Percentiles rank a stretch among this genome's conserved stretches.
Evolutionary conservation across 1,140 invertebrate genomes (phyloP).

Genomic region (Cherax destructor): DNA sequence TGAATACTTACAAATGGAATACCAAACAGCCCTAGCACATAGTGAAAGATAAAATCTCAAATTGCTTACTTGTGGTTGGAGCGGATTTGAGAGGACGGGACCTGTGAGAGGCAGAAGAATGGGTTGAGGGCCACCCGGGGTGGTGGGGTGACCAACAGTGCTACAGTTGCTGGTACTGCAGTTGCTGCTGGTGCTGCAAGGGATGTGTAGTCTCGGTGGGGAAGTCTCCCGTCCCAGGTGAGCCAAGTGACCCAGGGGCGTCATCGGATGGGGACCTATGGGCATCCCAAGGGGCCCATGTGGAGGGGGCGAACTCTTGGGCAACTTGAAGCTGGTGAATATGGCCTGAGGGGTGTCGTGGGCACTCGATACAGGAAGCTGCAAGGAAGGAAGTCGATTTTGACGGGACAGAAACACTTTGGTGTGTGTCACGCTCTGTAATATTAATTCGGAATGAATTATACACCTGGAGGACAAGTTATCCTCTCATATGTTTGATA

Average conservation of each 20-base stretch:
- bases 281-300: slow-evolving; percentile 14
- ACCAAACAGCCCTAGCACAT: too few species aligned
- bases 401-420: not conserved
- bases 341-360: slow-evolving; percentile 85
- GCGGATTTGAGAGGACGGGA: slow-evolving; percentile 63
- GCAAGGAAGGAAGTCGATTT: slow-evolving; percentile 22
- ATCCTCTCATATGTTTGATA: too few species aligned
- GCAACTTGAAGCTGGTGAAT: slow-evolving; percentile 94
- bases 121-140: slow-evolving; percentile 29
- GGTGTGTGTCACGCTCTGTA: too few species aligned
- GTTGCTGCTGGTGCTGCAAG: slow-evolving; percentile 36
- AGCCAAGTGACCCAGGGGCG: slow-evolving; percentile 62
- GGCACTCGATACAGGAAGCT: slow-evolving; percentile 67
- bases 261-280: slow-evolving; percentile 68
- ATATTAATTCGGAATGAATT: too few species aligned
- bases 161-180: slow-evolving; percentile 24
- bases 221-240: slow-evolving; percentile 66
- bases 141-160: slow-evolving; percentile 33
- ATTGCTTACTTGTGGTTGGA: slow-evolving; percentile 71
- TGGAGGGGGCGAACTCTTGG: slow-evolving; percentile 78
- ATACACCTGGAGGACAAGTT: too few species aligned
- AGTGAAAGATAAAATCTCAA: too few species aligned
- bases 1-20: too few species aligned
- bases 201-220: slow-evolving; percentile 51
- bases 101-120: slow-evolving; percentile 56